Evolutionary conservation across 2,888 invertebrate species (phyloP), one percentile per base, ranked within the genome.

Genomic region (Encarsia formosa): DNA sequence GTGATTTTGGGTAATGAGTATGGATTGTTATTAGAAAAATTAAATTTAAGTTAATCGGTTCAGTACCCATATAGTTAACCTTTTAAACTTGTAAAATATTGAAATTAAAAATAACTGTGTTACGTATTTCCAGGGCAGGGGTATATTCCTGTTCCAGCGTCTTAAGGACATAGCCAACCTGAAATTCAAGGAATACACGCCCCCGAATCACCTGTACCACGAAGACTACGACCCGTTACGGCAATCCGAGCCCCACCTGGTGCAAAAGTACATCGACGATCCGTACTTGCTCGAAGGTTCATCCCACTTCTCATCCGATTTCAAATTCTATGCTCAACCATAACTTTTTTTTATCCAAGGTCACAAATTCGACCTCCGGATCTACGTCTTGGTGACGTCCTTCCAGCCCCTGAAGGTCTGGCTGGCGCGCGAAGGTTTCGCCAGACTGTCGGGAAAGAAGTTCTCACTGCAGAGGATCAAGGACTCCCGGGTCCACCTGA

Each of bases 371-470:
- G 82, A 83, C 65, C 70, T 83, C n/a, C 68, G 82, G 8, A 75
- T 83, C 54, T 83, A 82, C 68, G 79, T 81, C 5, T 69, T 83
- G 35, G 81, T 83, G 20, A 78, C 78, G 39, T 80, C 81, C 22
- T 75, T 74, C 53, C 64, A 65, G 19, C 73, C 73, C 8, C 53
- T 72, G 54, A 73, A 77, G 62, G 78, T 75, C 2, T 82, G 81
- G 80, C 65, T 82, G 31, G 81, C 80, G 54, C 70, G 82, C 35
- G 81, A 81, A 59, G 84, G 84, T 1, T 83, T 84, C 68, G 83
- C 82, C 2, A 70, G 83, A 11, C 77, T 83, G 57, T 80, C 81
- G n/a, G 78, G 79, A 52, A 77, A 77, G 18, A 68, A 78, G 56
- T 83, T 78, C 67, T 78, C 79, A n/a, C 66, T 81, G 37, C 77